phyloP scores from a whole-genome alignment of 2,797 vertebrate genomes.

The Aphelocoma californica region DNA sequence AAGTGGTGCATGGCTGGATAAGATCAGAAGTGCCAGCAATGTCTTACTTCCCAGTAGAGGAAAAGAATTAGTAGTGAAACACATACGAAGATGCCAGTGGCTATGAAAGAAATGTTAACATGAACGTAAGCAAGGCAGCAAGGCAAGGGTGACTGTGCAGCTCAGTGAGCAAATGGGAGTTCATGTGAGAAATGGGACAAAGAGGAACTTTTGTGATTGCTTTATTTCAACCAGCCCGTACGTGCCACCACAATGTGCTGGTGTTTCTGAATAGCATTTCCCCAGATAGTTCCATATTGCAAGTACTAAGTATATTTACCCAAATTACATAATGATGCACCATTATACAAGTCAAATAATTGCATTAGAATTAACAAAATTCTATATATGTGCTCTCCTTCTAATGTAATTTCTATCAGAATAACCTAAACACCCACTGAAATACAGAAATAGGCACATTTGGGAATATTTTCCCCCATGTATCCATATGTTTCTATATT shows the following conservation, averaged over 20 bases:
- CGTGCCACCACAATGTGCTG: neutral
- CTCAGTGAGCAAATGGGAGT: neutral
- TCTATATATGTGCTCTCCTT: constrained; percentile 17
- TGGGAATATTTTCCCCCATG: constrained; percentile 5
- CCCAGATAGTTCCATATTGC: neutral
- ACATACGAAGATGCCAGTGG: neutral
- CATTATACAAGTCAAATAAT: constrained; percentile 51
- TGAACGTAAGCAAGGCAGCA: neutral
- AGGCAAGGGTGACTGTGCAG: neutral
- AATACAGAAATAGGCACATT: constrained; percentile 42
- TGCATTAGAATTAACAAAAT: constrained; percentile 47
- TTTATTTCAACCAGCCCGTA: neutral
- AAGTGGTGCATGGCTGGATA: neutral
- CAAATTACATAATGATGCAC: constrained; percentile 30
- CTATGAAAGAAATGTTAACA: neutral
- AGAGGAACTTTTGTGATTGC: neutral
- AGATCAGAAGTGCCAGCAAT: neutral
- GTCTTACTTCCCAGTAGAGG: neutral
- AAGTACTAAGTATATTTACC: constrained; percentile 41
- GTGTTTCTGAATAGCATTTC: neutral
- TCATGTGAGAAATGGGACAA: neutral
- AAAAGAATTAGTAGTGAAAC: neutral
- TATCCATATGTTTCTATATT: constrained; percentile 39
- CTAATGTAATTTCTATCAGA: constrained; percentile 21
- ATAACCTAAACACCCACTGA: constrained; percentile 36